Evolutionary conservation across 2,888 invertebrate genomes (phyloP).

Genomic region (Diarsia brunnea): DNA sequence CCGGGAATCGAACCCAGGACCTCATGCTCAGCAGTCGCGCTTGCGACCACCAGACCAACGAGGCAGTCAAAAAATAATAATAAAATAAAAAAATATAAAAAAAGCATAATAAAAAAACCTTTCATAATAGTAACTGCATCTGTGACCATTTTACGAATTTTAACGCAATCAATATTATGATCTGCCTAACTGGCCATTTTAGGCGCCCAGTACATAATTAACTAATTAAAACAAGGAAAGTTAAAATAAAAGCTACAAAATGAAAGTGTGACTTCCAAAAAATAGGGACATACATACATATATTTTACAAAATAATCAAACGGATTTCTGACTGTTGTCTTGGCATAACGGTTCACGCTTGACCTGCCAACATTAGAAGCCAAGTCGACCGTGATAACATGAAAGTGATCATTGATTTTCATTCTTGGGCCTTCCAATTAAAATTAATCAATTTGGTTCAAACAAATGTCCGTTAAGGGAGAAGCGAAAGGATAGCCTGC

Average conservation of each 20-base stretch:
- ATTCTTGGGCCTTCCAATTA: background rate
- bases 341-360: constrained; percentile 14
- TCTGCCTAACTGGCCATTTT: too few relatives aligned
- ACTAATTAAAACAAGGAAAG: too few relatives aligned
- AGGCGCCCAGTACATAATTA: too few relatives aligned
- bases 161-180: too few relatives aligned
- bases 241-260: background rate
- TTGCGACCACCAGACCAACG: too few relatives aligned
- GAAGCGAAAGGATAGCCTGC: background rate
- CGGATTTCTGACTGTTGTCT: background rate
- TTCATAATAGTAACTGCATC: too few relatives aligned
- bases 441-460: background rate
- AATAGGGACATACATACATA: background rate
- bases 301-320: background rate
- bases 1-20: too few relatives aligned
- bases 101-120: too few relatives aligned
- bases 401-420: constrained; percentile 6
- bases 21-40: too few relatives aligned
- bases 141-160: too few relatives aligned
- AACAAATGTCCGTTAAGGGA: background rate
- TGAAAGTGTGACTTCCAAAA: background rate
- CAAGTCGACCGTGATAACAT: constrained; percentile 10
- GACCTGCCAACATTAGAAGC: constrained; percentile 12
- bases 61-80: too few relatives aligned
- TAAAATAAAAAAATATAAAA: too few relatives aligned